Evolutionary conservation across 2,888 invertebrate genomes (phyloP), one percentile per base, ranked within the genome.

Genomic region (Cremastinae sp.): DNA sequence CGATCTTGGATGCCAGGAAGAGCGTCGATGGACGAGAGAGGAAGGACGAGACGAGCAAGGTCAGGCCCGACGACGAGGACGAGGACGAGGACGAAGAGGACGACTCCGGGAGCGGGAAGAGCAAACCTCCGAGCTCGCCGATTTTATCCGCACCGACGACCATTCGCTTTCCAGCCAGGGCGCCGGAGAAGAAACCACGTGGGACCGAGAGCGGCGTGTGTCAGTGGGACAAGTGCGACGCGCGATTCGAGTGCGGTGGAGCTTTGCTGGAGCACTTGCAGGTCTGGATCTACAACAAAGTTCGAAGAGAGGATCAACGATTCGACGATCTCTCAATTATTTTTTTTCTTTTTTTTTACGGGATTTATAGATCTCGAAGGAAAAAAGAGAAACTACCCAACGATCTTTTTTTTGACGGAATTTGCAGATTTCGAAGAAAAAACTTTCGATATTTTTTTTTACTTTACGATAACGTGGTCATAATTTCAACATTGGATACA

Each of bases 231-330:
- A 94, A 95, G 86, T 97, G 97, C 90, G 93, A 93, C 84, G 92
- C 92, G 83, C 93, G 93, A 87, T 95, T 95, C 84, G 96, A 96
- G 79, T 94, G 94, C 85, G 94, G 94, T 90, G 93, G 95, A 69
- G 95, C 95, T 89, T 93, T 97, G 81, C 91, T 96, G 85, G 96
- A 96, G 90, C 97, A 97, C 90, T 92, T 97, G 90, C 96, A 96
- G 94, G 95, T 95, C 85, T 85, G 90, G 58, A 61, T 14, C 20
- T 14, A 62, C 53, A 2, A 18, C 1, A 65, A 47, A 37, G 4
- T 49, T 9, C 5, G 41, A 64, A 47, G 56, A 37, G 41, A 37
- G 0, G 9, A 47, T 2, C 35, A 5, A 7, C 56, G 47, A 37
- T 22, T 14, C n/a, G 9, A 18, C 12, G n/a, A 43, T 51, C 45